Evolutionary conservation across 2,113 vertebrate species (phyloP), one percentile per base, ranked within the genome.

Genomic region (Peromyscus polionotus): DNA sequence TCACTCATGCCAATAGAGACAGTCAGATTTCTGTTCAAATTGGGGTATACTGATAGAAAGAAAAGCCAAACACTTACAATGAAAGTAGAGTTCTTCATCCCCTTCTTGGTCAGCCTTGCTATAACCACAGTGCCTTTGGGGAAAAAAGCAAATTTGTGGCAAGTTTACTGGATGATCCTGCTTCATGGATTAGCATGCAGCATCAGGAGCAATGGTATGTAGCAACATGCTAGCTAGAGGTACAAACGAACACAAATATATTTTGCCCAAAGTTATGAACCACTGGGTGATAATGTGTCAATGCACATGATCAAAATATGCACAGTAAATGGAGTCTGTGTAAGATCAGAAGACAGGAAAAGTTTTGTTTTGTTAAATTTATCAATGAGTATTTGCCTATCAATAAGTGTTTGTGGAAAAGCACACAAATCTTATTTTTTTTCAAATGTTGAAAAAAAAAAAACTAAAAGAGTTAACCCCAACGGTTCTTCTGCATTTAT

Each of bases 81-180:
- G 99, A 98, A 99, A 99, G 99, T 99, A 99, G 97, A 99, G 99
- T 98, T 99, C 99, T 98, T 99, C 99, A 97, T 99, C 99, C 90
- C 99, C 99, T 99, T 99, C 99, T 98, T 99, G 99, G 98, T 99
- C 99, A 1, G 99, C 99, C 99, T 99, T 99, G 98, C 99, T 99
- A 98, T 99, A 99, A 88, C 99, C 99, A 97, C 99, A 99, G 97
- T 99, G 99, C 98, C 99, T 99, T 75, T 7, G 26, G n/a, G n/a
- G 61, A 98, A 97, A 95, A 92, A 97, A 98, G 92, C 10, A 51
- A 39, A 77, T 63, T 59, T 57, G 93, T 97, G 36, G 97, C 57
- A 97, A 81, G 72, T 7, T 89, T 92, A 98, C 93, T 95, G 72
- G 86, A 88, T 91, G 11, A 94, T 96, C 76, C 95, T 93, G 70